Conservation (phyloP, 2,797 vertebrate genomes). For the Sebastes flavidus region DNA sequence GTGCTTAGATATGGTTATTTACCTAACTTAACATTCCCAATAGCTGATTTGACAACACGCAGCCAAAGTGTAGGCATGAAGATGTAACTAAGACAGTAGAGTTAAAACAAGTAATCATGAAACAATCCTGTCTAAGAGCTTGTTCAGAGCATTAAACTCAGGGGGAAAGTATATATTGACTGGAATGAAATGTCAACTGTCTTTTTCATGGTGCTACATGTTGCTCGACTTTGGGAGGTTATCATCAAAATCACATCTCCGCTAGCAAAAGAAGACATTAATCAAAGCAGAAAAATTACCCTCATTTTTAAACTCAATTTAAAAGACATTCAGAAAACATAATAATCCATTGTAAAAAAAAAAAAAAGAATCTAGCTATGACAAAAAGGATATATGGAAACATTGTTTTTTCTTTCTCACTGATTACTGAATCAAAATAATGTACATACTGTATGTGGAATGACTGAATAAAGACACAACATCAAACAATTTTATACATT, state of each 20-base stretch:
- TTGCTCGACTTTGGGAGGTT: constrained; percentile 71
- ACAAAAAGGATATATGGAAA: constrained; percentile 41
- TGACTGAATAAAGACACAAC: constrained; percentile 65
- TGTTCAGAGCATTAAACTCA: constrained; percentile 4
- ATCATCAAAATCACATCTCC: constrained; percentile 46
- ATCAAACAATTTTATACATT: constrained; percentile 59
- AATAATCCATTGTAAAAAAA: constrained; percentile 40
- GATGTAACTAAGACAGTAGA: constrained; percentile 46
- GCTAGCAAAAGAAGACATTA: constrained; percentile 42
- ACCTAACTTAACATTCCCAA: constrained; percentile 73
- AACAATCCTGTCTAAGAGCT: constrained; percentile 30
- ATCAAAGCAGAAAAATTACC: constrained; percentile 43
- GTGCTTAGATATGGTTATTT: constrained; percentile 80
- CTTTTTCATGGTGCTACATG: constrained; percentile 78
- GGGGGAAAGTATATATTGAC: constrained; percentile 21
- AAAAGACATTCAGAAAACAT: constrained; percentile 54
- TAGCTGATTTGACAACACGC: constrained; percentile 52
- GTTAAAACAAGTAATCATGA: constrained; percentile 45
- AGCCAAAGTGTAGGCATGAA: constrained; percentile 29
- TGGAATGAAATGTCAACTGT: constrained; percentile 49
- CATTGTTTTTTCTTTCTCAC: constrained; percentile 30
- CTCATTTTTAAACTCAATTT: constrained; percentile 25
- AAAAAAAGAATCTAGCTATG: constrained; percentile 31
- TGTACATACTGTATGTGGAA: constrained; percentile 63
- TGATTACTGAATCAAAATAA: constrained; percentile 51